These are phyloP conservation scores for Caenorhabditis sinica DNA, from an alignment of 2,888 invertebrate genomes.

Conservation along the genomic window DNA sequence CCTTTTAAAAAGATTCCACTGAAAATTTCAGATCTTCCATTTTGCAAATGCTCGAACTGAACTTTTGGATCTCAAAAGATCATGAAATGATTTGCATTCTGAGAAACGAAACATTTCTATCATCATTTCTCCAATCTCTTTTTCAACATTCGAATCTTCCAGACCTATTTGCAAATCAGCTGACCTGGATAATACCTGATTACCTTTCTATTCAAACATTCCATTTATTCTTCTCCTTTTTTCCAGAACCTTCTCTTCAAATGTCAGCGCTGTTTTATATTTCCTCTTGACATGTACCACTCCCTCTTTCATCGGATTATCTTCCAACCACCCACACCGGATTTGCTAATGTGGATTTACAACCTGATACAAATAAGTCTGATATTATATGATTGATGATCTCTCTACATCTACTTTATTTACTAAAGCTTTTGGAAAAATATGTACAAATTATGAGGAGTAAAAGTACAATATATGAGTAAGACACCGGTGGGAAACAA, in stretches of 20 bases:
- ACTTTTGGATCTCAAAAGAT: too few relatives aligned
- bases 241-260: background rate
- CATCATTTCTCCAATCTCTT: background rate
- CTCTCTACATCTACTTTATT: background rate
- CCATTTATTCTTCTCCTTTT: background rate
- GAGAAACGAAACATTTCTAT: background rate
- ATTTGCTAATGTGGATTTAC: constrained; percentile 35
- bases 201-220: constrained; percentile 21
- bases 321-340: constrained; percentile 47
- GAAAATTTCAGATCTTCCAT: too few relatives aligned
- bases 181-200: constrained; percentile 6
- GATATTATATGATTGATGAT: constrained; percentile 25
- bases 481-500: background rate
- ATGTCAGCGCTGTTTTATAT: constrained; percentile 16
- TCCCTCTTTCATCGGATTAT: constrained; percentile 18
- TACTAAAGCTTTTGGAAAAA: background rate
- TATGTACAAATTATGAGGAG: constrained; percentile 9
- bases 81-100: background rate
- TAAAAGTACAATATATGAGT: too few relatives aligned
- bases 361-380: constrained; percentile 27
- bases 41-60: too few relatives aligned
- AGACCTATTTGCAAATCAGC: constrained; percentile 10
- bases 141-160: constrained; percentile 8
- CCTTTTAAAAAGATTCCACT: too few relatives aligned
- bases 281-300: background rate